Percentiles rank a stretch among this genome's conserved stretches.
These are phyloP conservation scores for Brenthis daphne DNA, from an alignment of 2,888 invertebrate species.

Conservation along the genomic window DNA sequence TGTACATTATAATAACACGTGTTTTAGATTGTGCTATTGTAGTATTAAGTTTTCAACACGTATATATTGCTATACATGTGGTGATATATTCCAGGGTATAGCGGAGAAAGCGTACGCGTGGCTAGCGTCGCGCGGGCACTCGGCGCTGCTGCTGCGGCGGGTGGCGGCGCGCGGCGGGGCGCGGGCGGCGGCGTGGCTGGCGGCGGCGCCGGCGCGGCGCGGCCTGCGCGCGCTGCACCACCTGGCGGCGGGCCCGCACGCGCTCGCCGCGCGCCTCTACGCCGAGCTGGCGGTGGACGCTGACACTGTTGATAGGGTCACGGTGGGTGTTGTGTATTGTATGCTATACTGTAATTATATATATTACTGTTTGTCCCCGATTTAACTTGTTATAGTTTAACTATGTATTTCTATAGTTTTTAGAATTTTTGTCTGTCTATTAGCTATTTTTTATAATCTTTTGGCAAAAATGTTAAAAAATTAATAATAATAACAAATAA, in stretches of 20 bases:
- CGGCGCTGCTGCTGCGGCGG: slow-evolving; percentile 37
- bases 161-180: slow-evolving; percentile 33
- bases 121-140: slow-evolving; percentile 38
- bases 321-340: slow-evolving; percentile 64
- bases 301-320: slow-evolving; percentile 86
- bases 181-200: slow-evolving; percentile 41
- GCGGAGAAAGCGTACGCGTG: slow-evolving; percentile 55
- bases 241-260: slow-evolving; percentile 56
- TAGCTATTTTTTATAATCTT: too few species aligned
- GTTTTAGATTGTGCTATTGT: too few species aligned
- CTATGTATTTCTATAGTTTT: too few species aligned
- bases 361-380: too few species aligned
- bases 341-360: too few species aligned
- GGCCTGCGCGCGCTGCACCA: slow-evolving; percentile 60
- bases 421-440: too few species aligned
- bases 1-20: too few species aligned
- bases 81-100: slow-evolving; percentile 51
- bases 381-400: too few species aligned
- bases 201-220: slow-evolving; percentile 34
- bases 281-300: slow-evolving; percentile 79
- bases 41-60: too few species aligned
- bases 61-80: too few species aligned
- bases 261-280: slow-evolving; percentile 75
- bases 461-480: too few species aligned
- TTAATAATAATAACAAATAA: too few species aligned